phyloP scores from a whole-genome alignment of 2,888 invertebrate species.

The Agapostemon virescens region DNA sequence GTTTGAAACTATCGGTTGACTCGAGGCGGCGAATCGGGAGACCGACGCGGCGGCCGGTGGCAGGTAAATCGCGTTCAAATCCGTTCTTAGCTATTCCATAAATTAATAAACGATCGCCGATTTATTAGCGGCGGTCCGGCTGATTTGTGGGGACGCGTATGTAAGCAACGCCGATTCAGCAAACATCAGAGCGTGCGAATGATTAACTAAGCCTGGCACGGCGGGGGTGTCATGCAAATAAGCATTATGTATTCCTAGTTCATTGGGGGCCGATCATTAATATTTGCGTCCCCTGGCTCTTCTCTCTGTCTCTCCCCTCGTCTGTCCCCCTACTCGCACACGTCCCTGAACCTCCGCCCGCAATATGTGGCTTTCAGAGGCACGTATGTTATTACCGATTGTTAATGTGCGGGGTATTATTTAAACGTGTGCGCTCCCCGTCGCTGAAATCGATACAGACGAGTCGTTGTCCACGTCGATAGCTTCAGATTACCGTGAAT shows the following conservation, averaged over 20 bases:
- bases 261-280: constrained; percentile 70
- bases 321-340: not conserved
- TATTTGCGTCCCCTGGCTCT: constrained; percentile 60
- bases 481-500: constrained; percentile 46
- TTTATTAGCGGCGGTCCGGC: constrained; percentile 50
- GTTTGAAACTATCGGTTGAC: not conserved
- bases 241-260: constrained; percentile 71
- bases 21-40: not conserved
- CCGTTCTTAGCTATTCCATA: constrained; percentile 39
- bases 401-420: constrained; percentile 50
- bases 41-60: not conserved
- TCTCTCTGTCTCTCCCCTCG: not conserved
- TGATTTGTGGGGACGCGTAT: constrained; percentile 61
- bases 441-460: constrained; percentile 46
- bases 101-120: constrained; percentile 59
- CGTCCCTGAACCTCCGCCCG: not conserved
- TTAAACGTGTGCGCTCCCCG: constrained; percentile 15
- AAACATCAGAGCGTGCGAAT: constrained; percentile 68
- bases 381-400: constrained; percentile 55
- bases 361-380: constrained; percentile 51
- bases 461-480: constrained; percentile 33
- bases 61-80: not conserved
- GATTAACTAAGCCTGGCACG: constrained; percentile 65
- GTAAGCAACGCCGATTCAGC: constrained; percentile 63
- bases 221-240: constrained; percentile 67